These are phyloP conservation scores for Carettochelys insculpta DNA, from an alignment of 2,113 vertebrate genomes.

Conservation along the genomic window DNA sequence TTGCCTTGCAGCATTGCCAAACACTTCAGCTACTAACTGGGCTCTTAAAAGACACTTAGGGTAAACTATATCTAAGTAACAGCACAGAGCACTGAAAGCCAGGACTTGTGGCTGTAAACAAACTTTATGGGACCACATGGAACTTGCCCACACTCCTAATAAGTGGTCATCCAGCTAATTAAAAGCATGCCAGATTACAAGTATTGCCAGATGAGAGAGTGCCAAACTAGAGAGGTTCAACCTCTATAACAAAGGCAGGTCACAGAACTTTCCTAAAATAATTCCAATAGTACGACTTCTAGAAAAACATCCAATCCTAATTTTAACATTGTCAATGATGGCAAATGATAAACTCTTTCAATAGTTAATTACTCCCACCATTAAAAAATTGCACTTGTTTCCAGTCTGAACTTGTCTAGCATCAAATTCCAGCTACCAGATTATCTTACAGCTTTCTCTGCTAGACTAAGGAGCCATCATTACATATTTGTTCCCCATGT, in stretches of 20 bases:
- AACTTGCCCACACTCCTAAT: too few species aligned
- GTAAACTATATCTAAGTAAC: too few species aligned
- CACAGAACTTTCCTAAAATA: neutral
- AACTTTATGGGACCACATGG: too few species aligned
- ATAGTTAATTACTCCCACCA: neutral
- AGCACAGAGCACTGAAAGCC: too few species aligned
- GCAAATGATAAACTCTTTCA: neutral
- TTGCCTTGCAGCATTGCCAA: too few species aligned
- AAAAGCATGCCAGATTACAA: too few species aligned
- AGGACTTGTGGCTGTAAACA: too few species aligned
- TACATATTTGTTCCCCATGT: neutral
- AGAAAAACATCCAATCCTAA: neutral
- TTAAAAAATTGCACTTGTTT: neutral
- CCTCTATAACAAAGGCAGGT: neutral
- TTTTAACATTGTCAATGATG: neutral
- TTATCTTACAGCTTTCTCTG: neutral
- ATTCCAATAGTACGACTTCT: neutral
- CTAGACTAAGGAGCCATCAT: neutral
- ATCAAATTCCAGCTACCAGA: neutral
- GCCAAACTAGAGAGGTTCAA: too few species aligned
- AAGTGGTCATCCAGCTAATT: too few species aligned
- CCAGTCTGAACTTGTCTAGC: neutral
- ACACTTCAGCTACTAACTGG: too few species aligned
- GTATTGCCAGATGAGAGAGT: too few species aligned
- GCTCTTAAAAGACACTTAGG: too few species aligned